Evolutionary conservation across 2,888 invertebrate species (phyloP).

Genomic region (Calameuta pallipes): DNA sequence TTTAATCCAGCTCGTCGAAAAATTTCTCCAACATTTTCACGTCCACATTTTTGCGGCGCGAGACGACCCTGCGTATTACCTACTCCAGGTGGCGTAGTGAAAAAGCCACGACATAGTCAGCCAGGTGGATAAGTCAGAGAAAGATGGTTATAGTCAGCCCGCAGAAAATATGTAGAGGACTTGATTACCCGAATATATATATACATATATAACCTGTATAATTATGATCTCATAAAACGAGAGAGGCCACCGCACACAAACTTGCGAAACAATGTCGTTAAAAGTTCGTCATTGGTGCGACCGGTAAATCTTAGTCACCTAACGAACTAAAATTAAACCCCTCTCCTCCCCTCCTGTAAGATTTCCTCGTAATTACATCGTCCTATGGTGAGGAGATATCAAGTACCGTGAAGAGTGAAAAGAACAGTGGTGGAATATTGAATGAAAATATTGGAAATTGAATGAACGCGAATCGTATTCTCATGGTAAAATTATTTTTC

Average conservation of each 20-base stretch:
- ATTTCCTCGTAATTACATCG: not conserved
- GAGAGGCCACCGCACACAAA: not conserved
- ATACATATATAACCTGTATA: not conserved
- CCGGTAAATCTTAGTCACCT: not conserved
- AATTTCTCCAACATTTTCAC: constrained; percentile 24
- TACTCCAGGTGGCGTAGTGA: not conserved
- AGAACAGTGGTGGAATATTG: not conserved
- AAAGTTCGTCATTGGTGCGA: not conserved
- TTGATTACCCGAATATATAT: not conserved
- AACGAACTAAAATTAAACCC: not conserved
- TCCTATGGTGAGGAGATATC: not conserved
- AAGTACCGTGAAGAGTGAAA: not conserved
- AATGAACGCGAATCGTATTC: not conserved
- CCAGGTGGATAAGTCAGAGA: not conserved
- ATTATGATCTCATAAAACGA: not conserved
- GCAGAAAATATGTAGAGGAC: not conserved
- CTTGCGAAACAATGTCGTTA: not conserved
- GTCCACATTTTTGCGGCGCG: constrained; percentile 41
- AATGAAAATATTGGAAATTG: not conserved
- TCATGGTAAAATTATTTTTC: not conserved
- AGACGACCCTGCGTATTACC: constrained; percentile 23
- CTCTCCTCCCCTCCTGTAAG: no score
- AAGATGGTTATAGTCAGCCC: not conserved
- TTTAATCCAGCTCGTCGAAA: not conserved
- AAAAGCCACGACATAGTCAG: not conserved